Evolutionary conservation across 2,888 invertebrate genomes (phyloP).

Genomic region (Cephus pygmeus): DNA sequence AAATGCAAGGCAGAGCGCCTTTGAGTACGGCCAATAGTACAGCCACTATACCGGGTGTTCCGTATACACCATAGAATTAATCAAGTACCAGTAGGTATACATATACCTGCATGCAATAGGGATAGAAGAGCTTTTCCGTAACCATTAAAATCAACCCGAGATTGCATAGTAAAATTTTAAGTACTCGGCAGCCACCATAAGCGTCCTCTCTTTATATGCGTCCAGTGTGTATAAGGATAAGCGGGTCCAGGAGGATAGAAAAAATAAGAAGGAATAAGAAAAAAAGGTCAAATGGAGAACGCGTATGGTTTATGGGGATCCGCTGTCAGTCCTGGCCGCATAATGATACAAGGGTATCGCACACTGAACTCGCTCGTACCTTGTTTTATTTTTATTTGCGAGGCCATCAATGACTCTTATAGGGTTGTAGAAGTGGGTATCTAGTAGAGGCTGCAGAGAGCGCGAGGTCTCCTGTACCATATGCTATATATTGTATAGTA

Average conservation of each 20-base stretch:
- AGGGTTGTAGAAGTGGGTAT: not conserved
- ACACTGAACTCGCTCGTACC: not conserved
- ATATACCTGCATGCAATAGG: not conserved
- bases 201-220: not conserved
- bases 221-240: not conserved
- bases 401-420: constrained; percentile 21
- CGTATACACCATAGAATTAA: not conserved
- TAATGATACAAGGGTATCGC: constrained; percentile 2
- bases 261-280: not conserved
- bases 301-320: not conserved
- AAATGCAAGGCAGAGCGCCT: constrained; percentile 3
- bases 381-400: constrained; percentile 16
- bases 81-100: not conserved
- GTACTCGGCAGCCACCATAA: not conserved
- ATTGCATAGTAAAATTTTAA: constrained; percentile 4
- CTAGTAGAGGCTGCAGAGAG: not conserved
- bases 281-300: not conserved
- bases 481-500: not conserved
- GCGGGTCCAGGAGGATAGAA: not conserved
- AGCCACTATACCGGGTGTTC: not conserved
- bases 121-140: not conserved
- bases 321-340: not conserved
- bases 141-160: not conserved
- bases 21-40: not conserved
- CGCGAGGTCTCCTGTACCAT: not conserved